Evolutionary conservation across 2,113 vertebrate genomes (phyloP), one percentile per base, ranked within the genome.

Genomic region (Erpornis zantholeuca): DNA sequence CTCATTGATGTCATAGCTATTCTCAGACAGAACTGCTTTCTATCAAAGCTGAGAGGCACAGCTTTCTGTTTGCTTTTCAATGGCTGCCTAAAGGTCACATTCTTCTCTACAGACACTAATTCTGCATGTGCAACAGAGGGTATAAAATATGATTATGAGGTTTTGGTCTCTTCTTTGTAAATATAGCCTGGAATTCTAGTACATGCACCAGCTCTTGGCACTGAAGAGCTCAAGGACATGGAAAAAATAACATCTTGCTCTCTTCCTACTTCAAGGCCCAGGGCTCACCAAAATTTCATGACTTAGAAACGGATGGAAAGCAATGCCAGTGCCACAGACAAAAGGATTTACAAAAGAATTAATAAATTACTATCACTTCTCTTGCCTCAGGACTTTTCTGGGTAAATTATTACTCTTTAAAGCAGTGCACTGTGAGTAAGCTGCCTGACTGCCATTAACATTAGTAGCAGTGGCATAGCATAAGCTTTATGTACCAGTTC

Each of bases 401-500:
- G 23, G 40, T 93, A 92, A 96, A 90, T 96, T 91, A 96, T 91
- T 92, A 82, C 72, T 91, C 72, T 94, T 97, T 84, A 92, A 96
- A 95, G 64, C 71, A 87, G 60, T 60, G 64, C 44, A 76, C 91
- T 86, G 85, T 68, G 75, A 95, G 94, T 88, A 94, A 94, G 95
- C 73, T 92, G 71, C 71, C 95, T 49, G 91, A 91, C 89, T 96
- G 44, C 91, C 83, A 82, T 96, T 97, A 96, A 86, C 83, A 77
- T 84, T 45, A 92, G 92, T 49, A 94, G 75, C 56, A 59, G 53
- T 49, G 25, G 66, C 88, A 78, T 17, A 73, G 68, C 53, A 47
- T 68, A 92, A 96, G 90, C 69, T 84, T 93, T 71, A 47, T 63
- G 20, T 50, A 56, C 82, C 47, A 28, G 75, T 92, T 94, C 66